phyloP scores from a whole-genome alignment of 2,797 vertebrate genomes.

The Takifugu rubripes region DNA sequence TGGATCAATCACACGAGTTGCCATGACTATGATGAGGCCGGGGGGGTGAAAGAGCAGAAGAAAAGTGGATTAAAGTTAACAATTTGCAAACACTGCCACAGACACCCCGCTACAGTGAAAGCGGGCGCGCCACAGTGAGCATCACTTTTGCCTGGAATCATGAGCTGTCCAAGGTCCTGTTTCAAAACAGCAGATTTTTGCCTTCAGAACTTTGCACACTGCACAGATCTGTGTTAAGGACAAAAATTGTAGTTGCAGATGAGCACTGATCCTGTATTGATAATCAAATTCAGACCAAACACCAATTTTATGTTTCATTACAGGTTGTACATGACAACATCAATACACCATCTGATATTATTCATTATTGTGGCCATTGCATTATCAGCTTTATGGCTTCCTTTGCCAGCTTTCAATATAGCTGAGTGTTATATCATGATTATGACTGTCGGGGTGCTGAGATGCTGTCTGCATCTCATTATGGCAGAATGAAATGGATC shows the following conservation, averaged over 20 bases:
- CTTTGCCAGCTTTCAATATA: constrained; percentile 58
- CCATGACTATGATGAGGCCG: constrained; percentile 84
- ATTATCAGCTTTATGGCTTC: constrained; percentile 68
- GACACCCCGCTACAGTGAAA: not conserved
- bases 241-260: constrained; percentile 21
- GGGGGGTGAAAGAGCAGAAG: constrained; percentile 55
- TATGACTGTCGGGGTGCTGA: constrained; percentile 61
- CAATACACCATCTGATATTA: constrained; percentile 70
- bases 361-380: constrained; percentile 64
- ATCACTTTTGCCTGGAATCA: constrained; percentile 38
- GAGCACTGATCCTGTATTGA: constrained; percentile 20
- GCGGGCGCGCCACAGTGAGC: constrained; percentile 6
- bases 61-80: constrained; percentile 51
- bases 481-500: constrained; percentile 71
- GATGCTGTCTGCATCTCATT: constrained; percentile 75
- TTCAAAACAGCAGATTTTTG: constrained; percentile 16
- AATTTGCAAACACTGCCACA: not conserved
- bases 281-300: constrained; percentile 25
- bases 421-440: constrained; percentile 70
- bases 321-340: constrained; percentile 54
- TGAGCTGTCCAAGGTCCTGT: constrained; percentile 47
- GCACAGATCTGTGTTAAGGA: constrained; percentile 15
- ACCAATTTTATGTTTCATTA: constrained; percentile 56
- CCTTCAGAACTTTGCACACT: constrained; percentile 20
- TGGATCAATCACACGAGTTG: constrained; percentile 89